phyloP scores from a whole-genome alignment of 1,140 invertebrate genomes.

The Dolichoris vasculosae region DNA sequence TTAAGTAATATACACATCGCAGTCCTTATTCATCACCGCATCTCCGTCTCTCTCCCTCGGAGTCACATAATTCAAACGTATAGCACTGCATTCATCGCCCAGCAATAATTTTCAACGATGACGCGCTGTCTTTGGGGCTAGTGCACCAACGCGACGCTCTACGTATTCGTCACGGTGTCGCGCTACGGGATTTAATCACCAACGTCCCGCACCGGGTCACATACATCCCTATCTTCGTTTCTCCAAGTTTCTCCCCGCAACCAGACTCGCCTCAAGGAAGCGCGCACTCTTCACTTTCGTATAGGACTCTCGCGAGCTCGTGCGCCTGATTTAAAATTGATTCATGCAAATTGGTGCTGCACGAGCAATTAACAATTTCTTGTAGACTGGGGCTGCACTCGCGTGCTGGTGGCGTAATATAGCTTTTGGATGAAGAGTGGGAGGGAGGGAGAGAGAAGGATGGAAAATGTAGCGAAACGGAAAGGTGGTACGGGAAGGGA shows the following conservation, averaged over 20 bases:
- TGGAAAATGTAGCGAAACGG: slow-evolving; percentile 43
- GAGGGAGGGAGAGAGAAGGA: slow-evolving; percentile 14
- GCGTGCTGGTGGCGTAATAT: slow-evolving; percentile 52
- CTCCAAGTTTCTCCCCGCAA: background rate
- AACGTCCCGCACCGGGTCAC: background rate
- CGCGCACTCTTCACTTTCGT: slow-evolving; percentile 23
- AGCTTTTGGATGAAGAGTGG: slow-evolving; percentile 63
- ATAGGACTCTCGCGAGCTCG: background rate
- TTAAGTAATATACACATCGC: too few relatives aligned
- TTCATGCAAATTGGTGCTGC: slow-evolving; percentile 74
- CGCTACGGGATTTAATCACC: slow-evolving; percentile 33
- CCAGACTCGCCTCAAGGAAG: background rate
- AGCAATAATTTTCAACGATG: slow-evolving; percentile 32
- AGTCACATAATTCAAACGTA: slow-evolving; percentile 4
- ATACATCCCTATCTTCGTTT: background rate
- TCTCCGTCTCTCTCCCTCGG: too few relatives aligned
- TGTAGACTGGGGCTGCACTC: slow-evolving; percentile 65
- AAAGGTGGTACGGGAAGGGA: slow-evolving; percentile 29
- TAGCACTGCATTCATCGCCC: slow-evolving; percentile 30
- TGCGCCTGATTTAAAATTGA: slow-evolving; percentile 73
- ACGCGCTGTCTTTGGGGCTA: slow-evolving; percentile 30
- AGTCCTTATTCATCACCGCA: too few relatives aligned
- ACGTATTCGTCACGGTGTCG: background rate
- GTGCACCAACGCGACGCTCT: background rate
- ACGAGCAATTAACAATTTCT: slow-evolving; percentile 75